A percentile compares a stretch with the other conserved stretches of the same genome.
phyloP scores from a whole-genome alignment of 2,797 vertebrate species.

The Eospalax fontanierii region DNA sequence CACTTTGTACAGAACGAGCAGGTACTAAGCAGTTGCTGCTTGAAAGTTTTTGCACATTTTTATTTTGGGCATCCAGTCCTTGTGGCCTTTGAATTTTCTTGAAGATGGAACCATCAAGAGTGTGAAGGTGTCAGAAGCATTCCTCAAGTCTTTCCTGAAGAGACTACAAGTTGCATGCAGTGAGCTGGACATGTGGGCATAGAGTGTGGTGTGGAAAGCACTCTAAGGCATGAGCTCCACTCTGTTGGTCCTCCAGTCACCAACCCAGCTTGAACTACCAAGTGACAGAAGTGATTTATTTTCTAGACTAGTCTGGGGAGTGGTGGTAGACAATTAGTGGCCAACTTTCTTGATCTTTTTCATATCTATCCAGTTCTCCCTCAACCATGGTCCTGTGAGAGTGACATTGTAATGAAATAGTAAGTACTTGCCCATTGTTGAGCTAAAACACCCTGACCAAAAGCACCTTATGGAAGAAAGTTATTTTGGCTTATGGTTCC shows the following conservation, averaged over 20 bases:
- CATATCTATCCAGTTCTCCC: background rate
- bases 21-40: background rate
- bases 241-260: background rate
- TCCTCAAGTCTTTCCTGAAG: constrained; percentile 85
- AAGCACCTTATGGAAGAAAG: no score
- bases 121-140: constrained; percentile 59
- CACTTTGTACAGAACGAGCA: background rate
- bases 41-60: background rate
- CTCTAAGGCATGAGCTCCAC: background rate
- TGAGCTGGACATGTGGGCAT: background rate
- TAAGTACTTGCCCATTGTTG: no score
- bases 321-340: background rate
- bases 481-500: no score
- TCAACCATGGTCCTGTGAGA: background rate
- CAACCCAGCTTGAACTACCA: background rate
- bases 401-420: background rate
- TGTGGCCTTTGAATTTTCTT: background rate
- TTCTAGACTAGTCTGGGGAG: background rate
- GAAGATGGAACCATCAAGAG: background rate
- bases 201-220: background rate
- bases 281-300: background rate
- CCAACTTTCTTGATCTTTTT: background rate
- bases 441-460: no score
- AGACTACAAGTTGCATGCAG: constrained; percentile 83
- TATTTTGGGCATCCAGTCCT: background rate